Evolutionary conservation across 2,113 vertebrate species (phyloP), one percentile per base, ranked within the genome.

Genomic region (Ptyas mucosa): DNA sequence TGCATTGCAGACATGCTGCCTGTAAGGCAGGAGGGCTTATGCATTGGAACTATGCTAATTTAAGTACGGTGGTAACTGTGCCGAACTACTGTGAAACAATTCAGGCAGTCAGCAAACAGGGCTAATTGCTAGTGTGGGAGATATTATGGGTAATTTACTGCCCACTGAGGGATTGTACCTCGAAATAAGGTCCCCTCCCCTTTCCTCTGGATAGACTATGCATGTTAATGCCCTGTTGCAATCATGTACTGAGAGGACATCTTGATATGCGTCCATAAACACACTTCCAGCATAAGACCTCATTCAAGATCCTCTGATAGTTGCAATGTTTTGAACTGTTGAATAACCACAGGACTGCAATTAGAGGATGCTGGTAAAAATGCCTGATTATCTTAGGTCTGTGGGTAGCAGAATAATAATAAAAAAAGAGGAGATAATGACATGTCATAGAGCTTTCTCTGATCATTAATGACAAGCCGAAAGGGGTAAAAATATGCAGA

Each of bases 131-230:
- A 95, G 92, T 94, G 96, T 93, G 94, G 96, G 92, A 94, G 96
- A 97, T 94, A 97, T 96, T 93, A 94, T 96, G 93, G 94, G 93
- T 97, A 96, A 97, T 97, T 97, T 97, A 96, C 93, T 96, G 93
- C 92, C 94, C 95, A 95, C 89, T 94, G 95, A 96, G 92, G 95
- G 75, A 89, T 96, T 97, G 93, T 90, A 93, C 95, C 94, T 94
- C 96, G 96, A 97, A 96, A 93, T 94, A 95, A 97, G 94, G 57
- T 95, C 75, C 89, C 89, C 90, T 92, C 93, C 90, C 90, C 90
- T 58, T 91, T 91, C 34, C 3, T 7, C 89, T 94, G 94, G 93
- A 93, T 81, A 94, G 91, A 91, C 89, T 92, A 94, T 94, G 93
- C 93, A 96, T 97, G 94, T 93, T 96, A 96, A 97, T 95, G 91